Conservation (phyloP, 35 echinoderm and acorn worm species). For the Apostichopus californicus region DNA sequence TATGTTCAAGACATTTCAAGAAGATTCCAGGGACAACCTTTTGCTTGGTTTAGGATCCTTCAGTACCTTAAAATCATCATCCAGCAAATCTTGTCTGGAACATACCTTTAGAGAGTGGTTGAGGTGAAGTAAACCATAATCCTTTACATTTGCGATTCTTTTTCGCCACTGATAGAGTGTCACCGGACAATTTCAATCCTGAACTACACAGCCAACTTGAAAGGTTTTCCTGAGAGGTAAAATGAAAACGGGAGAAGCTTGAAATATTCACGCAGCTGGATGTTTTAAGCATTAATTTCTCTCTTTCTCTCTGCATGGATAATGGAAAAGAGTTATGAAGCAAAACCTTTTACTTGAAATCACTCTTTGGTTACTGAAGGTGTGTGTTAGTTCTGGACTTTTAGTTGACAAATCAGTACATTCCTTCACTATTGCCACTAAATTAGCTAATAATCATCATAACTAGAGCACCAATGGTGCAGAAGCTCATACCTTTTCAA, state of each 20-base stretch:
- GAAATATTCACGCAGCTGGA: no score
- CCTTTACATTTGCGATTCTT: conserved; percentile 65
- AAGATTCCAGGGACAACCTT: background rate
- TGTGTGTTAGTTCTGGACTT: no score
- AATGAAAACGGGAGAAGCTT: background rate
- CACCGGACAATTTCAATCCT: conserved; percentile 46
- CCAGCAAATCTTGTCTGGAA: background rate
- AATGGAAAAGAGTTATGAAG: no score
- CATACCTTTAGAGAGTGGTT: conserved; percentile 84
- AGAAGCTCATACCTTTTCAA: no score
- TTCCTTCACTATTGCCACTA: no score
- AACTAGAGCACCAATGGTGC: no score
- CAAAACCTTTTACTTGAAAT: no score
- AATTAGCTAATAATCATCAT: no score
- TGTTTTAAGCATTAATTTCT: no score
- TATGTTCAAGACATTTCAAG: background rate
- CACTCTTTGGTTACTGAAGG: no score
- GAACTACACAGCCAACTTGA: conserved; percentile 75
- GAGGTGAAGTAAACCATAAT: conserved; percentile 67
- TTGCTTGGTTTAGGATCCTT: background rate
- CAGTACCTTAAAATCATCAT: background rate
- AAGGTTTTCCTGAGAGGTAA: conserved; percentile 67
- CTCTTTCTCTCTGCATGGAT: no score
- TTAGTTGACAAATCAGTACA: no score
- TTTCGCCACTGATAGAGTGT: conserved; percentile 62